Conservation (phyloP, 2,797 vertebrate genomes). For the Salarias fasciatus region DNA sequence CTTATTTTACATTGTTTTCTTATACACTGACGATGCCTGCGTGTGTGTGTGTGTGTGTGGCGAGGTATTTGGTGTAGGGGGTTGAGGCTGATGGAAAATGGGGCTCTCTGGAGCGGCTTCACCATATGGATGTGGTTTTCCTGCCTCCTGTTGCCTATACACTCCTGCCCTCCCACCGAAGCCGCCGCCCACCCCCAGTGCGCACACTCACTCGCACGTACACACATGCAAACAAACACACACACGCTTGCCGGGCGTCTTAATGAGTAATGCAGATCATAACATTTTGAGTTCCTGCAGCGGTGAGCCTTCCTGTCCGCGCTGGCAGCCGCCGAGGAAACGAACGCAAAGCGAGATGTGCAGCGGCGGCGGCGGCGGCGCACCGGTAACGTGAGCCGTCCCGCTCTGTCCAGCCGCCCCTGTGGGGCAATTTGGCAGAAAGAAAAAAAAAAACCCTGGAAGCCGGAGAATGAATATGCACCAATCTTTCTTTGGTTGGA, state of each 20-base stretch:
- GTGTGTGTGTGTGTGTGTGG: conserved; percentile 24
- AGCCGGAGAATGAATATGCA: conserved; percentile 38
- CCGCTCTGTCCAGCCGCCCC: conserved; percentile 32
- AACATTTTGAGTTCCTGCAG: conserved; percentile 59
- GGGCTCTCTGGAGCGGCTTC: conserved; percentile 62
- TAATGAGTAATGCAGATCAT: conserved; percentile 71
- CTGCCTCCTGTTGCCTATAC: conserved; percentile 52
- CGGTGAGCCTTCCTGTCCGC: conserved; percentile 48
- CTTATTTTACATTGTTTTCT: conserved; percentile 65
- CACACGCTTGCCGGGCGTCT: conserved; percentile 39
- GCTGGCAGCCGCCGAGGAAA: conserved; percentile 48
- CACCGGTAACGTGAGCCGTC: conserved; percentile 59
- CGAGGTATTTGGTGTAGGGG: conserved; percentile 68
- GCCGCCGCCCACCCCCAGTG: not conserved
- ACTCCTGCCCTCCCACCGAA: conserved; percentile 8
- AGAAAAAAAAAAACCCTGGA: conserved; percentile 37
- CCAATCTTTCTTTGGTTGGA: conserved; percentile 39
- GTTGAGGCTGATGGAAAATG: conserved; percentile 69
- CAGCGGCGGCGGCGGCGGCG: conserved; percentile 61
- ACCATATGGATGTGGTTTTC: conserved; percentile 81
- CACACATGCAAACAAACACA: too few relatives aligned
- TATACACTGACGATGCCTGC: conserved; percentile 58
- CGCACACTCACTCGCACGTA: too few relatives aligned
- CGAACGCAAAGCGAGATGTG: conserved; percentile 49
- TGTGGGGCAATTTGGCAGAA: conserved; percentile 44